Conservation (phyloP, 37 sponge, comb jelly and placozoan species). For the Beroe ovata region DNA sequence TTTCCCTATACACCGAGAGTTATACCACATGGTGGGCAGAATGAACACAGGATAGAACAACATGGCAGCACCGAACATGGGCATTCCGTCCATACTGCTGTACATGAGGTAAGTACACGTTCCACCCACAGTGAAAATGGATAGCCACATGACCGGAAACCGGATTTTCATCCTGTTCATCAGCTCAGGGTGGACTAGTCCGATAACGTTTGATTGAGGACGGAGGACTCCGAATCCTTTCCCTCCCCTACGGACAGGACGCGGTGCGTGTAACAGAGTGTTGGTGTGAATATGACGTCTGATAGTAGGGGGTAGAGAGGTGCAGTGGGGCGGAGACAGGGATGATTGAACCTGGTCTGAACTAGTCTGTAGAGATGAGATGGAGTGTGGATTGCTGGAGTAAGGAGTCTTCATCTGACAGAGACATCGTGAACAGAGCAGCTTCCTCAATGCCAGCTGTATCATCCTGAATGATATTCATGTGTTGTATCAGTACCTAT, state of each 20-base stretch:
- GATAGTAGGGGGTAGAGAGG: too few relatives aligned
- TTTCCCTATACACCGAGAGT: conserved; percentile 43
- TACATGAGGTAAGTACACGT: neutral
- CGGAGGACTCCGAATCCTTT: neutral
- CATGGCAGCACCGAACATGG: neutral
- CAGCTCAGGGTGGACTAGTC: conserved; percentile 50
- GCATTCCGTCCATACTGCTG: neutral
- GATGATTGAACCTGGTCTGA: too few relatives aligned
- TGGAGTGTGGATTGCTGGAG: too few relatives aligned
- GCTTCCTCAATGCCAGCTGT: too few relatives aligned
- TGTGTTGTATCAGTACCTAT: too few relatives aligned
- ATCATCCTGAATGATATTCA: too few relatives aligned
- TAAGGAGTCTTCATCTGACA: too few relatives aligned
- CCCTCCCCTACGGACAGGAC: neutral
- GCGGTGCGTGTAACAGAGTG: too few relatives aligned
- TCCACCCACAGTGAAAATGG: neutral
- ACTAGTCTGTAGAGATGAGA: too few relatives aligned
- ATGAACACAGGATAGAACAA: neutral
- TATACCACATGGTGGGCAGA: conserved; percentile 26
- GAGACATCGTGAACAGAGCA: conserved; percentile 1
- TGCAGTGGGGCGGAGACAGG: too few relatives aligned
- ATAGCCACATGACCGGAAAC: conserved; percentile 23
- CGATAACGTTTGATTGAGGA: conserved; percentile 4
- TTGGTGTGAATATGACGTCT: too few relatives aligned
- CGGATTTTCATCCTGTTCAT: conserved; percentile 34